Conservation (phyloP, 2,888 invertebrate genomes). For the Trissonchulus latispiculum region DNA sequence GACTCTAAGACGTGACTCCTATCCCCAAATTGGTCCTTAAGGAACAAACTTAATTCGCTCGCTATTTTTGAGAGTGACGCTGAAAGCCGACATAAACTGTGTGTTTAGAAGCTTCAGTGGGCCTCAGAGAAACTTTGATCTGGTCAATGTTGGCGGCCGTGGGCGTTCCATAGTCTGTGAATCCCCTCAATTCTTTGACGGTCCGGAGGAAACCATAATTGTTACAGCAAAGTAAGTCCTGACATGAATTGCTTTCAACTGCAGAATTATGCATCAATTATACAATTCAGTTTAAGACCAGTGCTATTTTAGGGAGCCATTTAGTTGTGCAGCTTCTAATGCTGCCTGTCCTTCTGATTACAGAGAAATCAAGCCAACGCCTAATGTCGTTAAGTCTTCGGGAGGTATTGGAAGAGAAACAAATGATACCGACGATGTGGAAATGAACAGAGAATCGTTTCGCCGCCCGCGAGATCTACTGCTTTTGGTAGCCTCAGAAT, state of each 20-base stretch:
- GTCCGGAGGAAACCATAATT: slow-evolving; percentile 27
- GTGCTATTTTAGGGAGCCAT: no score
- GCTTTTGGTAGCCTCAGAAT: slow-evolving; percentile 82
- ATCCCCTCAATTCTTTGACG: slow-evolving; percentile 43
- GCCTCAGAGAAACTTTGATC: slow-evolving; percentile 77
- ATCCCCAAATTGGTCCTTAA: no score
- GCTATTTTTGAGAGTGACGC: no score
- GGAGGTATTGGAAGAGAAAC: not conserved
- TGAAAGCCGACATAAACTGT: no score
- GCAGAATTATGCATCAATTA: no score
- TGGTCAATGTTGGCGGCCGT: slow-evolving; percentile 35
- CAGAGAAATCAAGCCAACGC: not conserved
- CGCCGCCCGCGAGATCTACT: slow-evolving; percentile 84
- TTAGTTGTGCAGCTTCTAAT: no score
- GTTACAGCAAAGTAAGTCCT: not conserved
- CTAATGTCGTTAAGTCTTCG: not conserved
- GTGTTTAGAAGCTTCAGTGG: slow-evolving; percentile 72
- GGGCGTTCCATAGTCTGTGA: slow-evolving; percentile 40
- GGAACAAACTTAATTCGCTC: no score
- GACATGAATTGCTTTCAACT: no score
- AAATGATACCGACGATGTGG: slow-evolving; percentile 29
- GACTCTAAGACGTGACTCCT: no score
- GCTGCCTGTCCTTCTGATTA: no score
- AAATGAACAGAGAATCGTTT: slow-evolving; percentile 56
- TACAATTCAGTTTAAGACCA: no score